Percentiles rank a stretch among this genome's conserved stretches.
Evolutionary conservation across 2,888 invertebrate genomes (phyloP).

Genomic region (Lasioglossum morio): DNA sequence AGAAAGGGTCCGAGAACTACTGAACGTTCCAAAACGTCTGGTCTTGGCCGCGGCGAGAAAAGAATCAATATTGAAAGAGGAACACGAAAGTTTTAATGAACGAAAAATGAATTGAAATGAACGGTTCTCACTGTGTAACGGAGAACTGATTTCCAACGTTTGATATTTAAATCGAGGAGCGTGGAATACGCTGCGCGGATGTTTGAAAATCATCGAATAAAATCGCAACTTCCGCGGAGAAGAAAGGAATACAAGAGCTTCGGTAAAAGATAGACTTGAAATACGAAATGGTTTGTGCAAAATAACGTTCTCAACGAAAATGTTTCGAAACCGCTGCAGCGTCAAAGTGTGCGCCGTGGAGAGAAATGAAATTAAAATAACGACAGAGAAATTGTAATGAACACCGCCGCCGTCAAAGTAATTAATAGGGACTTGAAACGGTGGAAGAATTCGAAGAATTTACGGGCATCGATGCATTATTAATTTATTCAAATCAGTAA

Average conservation of each 20-base stretch:
- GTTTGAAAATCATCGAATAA: background rate
- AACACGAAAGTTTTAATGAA: background rate
- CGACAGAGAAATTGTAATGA: too few species aligned
- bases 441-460: too few species aligned
- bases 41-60: background rate
- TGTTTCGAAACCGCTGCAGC: too few species aligned
- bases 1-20: background rate
- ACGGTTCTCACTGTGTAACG: background rate
- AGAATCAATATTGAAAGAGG: background rate
- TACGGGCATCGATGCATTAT: too few species aligned
- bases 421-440: too few species aligned
- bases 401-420: too few species aligned
- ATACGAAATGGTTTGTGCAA: background rate
- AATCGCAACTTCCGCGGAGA: background rate
- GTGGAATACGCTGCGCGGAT: background rate
- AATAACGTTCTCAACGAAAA: background rate
- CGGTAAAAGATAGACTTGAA: background rate
- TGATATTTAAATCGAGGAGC: background rate
- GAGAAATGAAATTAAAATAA: too few species aligned
- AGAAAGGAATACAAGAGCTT: background rate
- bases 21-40: background rate
- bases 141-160: background rate
- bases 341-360: too few species aligned
- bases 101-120: background rate
- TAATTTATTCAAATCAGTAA: too few species aligned